Conservation (phyloP, 2,888 invertebrate genomes). For the Mantis religiosa region DNA sequence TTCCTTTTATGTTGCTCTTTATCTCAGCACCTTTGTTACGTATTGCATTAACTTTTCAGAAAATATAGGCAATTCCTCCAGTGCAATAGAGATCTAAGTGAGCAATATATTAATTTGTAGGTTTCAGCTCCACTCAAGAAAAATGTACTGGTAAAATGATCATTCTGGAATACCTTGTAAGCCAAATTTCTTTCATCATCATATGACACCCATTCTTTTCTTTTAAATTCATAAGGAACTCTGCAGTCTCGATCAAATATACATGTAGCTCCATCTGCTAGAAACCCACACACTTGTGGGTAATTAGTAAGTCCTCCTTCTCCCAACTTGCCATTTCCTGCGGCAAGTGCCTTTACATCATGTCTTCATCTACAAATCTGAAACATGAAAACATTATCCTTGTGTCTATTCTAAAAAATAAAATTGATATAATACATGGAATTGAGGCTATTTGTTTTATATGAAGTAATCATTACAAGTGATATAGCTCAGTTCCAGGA, state of each 20-base stretch:
- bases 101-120: too few relatives aligned
- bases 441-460: background rate
- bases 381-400: too few relatives aligned
- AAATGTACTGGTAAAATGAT: background rate
- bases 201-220: constrained; percentile 77
- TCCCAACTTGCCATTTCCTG: constrained; percentile 65
- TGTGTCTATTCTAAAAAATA: too few relatives aligned
- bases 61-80: too few relatives aligned
- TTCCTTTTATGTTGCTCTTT: too few relatives aligned
- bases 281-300: constrained; percentile 64
- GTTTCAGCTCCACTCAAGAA: too few relatives aligned
- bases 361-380: constrained; percentile 60
- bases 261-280: constrained; percentile 51
- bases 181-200: constrained; percentile 68
- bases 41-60: too few relatives aligned
- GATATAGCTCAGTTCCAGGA: too few relatives aligned
- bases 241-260: constrained; percentile 64
- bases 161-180: constrained; percentile 54
- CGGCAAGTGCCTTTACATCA: constrained; percentile 65
- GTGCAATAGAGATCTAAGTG: too few relatives aligned
- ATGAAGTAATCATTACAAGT: background rate
- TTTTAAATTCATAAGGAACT: constrained; percentile 71
- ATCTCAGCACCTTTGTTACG: too few relatives aligned
- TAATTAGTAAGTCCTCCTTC: constrained; percentile 66
- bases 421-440: too few relatives aligned